Evolutionary conservation across 2,888 invertebrate genomes (phyloP).

Genomic region (Hypercompe scribonia): DNA sequence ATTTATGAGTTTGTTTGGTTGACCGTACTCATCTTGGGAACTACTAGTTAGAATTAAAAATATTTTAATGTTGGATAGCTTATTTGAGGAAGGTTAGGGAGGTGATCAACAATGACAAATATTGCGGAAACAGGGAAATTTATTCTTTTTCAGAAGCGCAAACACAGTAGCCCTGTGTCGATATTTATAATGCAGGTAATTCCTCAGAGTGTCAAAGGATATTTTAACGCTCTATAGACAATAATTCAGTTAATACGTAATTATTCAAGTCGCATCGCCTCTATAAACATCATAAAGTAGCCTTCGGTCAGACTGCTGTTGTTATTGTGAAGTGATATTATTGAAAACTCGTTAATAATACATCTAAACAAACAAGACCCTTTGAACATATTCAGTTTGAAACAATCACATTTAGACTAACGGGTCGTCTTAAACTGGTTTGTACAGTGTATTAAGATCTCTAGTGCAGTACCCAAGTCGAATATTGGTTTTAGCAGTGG

Average conservation of each 20-base stretch:
- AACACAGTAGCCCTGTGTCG: no score
- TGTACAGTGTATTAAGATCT: constrained; percentile 28
- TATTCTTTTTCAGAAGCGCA: not conserved
- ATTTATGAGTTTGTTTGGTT: no score
- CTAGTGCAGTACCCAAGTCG: constrained; percentile 12
- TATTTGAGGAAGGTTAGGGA: no score
- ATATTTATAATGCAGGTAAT: not conserved
- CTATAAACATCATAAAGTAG: constrained; percentile 32
- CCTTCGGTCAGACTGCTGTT: constrained; percentile 38
- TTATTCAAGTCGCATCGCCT: constrained; percentile 35
- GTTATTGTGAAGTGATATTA: constrained; percentile 51
- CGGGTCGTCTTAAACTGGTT: constrained; percentile 36
- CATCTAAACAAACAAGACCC: constrained; percentile 40
- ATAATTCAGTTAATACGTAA: constrained; percentile 7
- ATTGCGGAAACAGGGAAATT: no score
- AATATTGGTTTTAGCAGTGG: not conserved
- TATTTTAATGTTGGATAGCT: no score
- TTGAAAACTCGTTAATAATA: constrained; percentile 32
- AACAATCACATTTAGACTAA: constrained; percentile 22
- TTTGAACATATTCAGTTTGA: constrained; percentile 26
- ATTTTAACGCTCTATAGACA: constrained; percentile 2
- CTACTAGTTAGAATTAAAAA: no score
- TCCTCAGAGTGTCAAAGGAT: not conserved
- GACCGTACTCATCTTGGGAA: no score
- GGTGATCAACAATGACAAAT: no score